Base-by-base conservation (phyloP, 2,888 invertebrate species). In the Endomychus coccineus region DNA sequence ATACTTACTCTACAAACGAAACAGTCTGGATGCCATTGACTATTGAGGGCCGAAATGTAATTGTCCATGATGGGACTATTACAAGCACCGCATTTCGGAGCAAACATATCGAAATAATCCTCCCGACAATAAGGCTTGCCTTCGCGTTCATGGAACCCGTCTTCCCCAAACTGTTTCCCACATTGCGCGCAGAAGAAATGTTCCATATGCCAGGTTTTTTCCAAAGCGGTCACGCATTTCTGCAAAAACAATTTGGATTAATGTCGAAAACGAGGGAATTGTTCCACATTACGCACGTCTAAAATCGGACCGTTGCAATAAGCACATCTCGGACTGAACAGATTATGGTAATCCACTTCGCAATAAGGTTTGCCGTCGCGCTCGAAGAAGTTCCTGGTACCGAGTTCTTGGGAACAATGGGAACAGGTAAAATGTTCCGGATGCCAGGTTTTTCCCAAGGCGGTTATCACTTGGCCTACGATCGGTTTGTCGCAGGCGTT, bases 181-280 rank as follows among this genome's bases (percentile, higher is more conserved):
- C 97, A 97, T 61, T 94, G 91, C 45, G 91, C 90, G 70, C 97
- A 97, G 74, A 94, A 90, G 77, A 97, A 97, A 70, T 96, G 96
- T 66, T 97, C 96, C 56, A 95, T 92, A 65, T 97, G 97, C 94
- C 95, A 97, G 48, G 94, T 95, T 69, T 90, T 90, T 66, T 95
- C 94, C 64, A 97, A 69, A 6, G 96, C 97, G 2, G 95, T 95
- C 44, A 97, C 91, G 72, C 96, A 97, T 89, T 96, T 95, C 95
- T 95, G 74, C 39, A 75, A 74, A 54, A 53, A 4, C n/a, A 4
- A 19, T 13, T 19, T 2, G 11, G 16, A 15, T 16, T 4, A 7
- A 14, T 4, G 3, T 7, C 4, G 3, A 7, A 3, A 7, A 6
- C 3, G 4, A 28, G 14, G 7, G 3, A 3, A 15, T 5, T 21